Base-by-base conservation (phyloP, 2,888 invertebrate species). In the Dasysyrphus tricinctus region DNA sequence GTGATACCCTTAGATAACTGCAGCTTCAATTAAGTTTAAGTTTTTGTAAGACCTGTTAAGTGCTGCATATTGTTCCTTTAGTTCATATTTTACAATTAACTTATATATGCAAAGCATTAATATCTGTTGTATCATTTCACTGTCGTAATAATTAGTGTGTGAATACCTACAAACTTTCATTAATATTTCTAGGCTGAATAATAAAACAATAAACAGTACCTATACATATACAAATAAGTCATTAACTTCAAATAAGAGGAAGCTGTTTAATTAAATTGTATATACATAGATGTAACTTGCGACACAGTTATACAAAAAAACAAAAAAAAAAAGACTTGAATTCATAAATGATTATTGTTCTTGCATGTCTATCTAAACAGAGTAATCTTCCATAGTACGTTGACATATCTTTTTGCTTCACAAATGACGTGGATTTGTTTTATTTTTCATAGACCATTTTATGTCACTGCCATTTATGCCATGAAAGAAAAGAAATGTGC, bases 401-500 rank as follows among this genome's bases (percentile, higher is more conserved):
- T 59, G 39, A 57, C 34, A 57, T 57, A 51, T 51, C 51, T 59
- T 2, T 39, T 59, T 24, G 12, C 14, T 24, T 39, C 8, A 24
- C 5, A 39, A 59, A 59, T 37, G 39, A 39, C 19, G 8, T 59
- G 39, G 19, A 59, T 39, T 59, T 39, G 39, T 59, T 59, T 59
- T 24, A 24, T 39, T 59, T 59, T 59, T 59, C 19, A 39, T 8
- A 39, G 37, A 24, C 37, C 37, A 39, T 39, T 59, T 39, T 59
- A 59, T 39, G 59, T 59, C 37, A 59, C 59, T 59, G 39, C 19
- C 39, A 59, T 59, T 59, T 59, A 19, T 39, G 39, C 12, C 37
- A 39, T 39, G 39, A 59, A 59, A 19, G 37, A 59, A 39, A 59
- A 39, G 11, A 57, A 59, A 39, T 34, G 34, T 34, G 34, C 57